Evolutionary conservation across 2,113 vertebrate genomes (phyloP).

Genomic region (Lepus europaeus): DNA sequence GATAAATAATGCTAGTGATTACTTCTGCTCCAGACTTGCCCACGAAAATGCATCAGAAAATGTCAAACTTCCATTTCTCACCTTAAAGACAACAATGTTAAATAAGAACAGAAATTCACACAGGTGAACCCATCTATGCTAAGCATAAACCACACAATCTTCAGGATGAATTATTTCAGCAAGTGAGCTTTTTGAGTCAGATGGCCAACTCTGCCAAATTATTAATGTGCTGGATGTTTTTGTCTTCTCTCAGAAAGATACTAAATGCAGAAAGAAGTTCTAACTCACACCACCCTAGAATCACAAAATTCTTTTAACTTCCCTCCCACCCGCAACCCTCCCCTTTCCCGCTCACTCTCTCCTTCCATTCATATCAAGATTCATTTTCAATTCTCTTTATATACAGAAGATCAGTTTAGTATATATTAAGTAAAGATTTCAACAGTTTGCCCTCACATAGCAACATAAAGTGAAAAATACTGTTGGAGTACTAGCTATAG

Average conservation of each 20-base stretch:
- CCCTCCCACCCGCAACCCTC: too few species aligned
- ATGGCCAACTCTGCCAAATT: constrained; percentile 52
- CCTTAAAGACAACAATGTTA: constrained; percentile 56
- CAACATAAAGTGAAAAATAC: too few species aligned
- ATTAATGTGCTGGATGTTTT: constrained; percentile 49
- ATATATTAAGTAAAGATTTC: too few species aligned
- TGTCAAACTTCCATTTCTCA: constrained; percentile 71
- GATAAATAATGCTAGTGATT: constrained; percentile 43
- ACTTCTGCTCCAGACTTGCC: constrained; percentile 68
- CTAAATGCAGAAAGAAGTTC: constrained; percentile 47
- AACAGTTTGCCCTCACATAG: too few species aligned
- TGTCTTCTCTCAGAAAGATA: constrained; percentile 32
- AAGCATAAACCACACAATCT: constrained; percentile 9
- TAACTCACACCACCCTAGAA: neutral
- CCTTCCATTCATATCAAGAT: too few species aligned
- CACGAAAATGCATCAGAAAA: constrained; percentile 62
- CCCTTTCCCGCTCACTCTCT: too few species aligned
- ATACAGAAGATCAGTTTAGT: too few species aligned
- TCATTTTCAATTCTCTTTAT: too few species aligned
- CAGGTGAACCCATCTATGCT: constrained; percentile 64
- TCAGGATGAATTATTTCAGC: constrained; percentile 50
- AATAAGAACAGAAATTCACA: constrained; percentile 69
- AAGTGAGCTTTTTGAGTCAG: constrained; percentile 16
- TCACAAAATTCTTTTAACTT: neutral
- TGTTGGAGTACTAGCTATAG: too few species aligned